These are phyloP conservation scores for Rotaria socialis DNA, from an alignment of 2,888 invertebrate species.

Conservation along the genomic window DNA sequence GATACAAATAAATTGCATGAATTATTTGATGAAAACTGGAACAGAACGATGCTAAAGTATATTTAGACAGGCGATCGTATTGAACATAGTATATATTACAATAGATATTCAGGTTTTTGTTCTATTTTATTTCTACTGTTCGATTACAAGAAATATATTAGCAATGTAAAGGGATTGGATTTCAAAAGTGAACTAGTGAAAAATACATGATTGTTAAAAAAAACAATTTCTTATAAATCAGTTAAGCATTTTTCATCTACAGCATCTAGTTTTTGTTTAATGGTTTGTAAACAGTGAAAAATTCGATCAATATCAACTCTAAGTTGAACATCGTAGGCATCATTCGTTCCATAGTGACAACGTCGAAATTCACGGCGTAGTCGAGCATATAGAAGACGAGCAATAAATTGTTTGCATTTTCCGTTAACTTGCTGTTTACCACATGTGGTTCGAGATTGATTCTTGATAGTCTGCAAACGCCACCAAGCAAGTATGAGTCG, in stretches of 20 bases:
- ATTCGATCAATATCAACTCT: neutral
- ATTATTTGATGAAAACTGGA: neutral
- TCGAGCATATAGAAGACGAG: neutral
- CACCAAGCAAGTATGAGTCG: neutral
- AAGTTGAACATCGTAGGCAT: neutral
- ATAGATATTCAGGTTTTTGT: no score
- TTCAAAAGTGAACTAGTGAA: no score
- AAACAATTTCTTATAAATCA: no score
- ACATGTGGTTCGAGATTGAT: neutral
- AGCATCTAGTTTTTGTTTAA: neutral
- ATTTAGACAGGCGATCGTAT: no score
- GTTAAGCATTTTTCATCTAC: neutral
- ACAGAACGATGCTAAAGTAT: neutral
- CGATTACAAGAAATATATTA: no score
- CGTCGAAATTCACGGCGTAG: neutral
- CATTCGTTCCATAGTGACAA: neutral
- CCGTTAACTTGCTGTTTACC: neutral
- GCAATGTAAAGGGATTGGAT: no score
- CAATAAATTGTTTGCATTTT: neutral
- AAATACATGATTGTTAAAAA: no score
- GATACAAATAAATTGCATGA: neutral
- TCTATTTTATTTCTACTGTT: no score
- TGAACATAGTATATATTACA: no score
- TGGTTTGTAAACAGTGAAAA: neutral
- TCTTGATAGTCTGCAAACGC: neutral